Conservation (phyloP, 2,888 invertebrate species). For the Camponotus fellah region DNA sequence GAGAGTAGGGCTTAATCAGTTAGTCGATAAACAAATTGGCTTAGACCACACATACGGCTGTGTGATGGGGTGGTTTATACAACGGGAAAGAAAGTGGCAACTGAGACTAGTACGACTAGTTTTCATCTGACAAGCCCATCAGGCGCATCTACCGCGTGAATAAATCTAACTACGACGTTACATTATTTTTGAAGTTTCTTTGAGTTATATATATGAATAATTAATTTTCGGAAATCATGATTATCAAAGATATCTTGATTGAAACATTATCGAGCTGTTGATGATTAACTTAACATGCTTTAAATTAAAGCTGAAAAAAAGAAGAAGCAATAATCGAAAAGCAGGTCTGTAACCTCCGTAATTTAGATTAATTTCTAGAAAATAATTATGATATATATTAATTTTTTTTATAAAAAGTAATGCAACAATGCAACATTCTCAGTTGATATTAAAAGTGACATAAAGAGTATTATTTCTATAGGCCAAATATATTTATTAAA, state of each 20-base stretch:
- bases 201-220: conserved; percentile 34
- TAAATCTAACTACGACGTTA: conserved; percentile 41
- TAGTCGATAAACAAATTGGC: conserved; percentile 86
- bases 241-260: neutral
- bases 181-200: conserved; percentile 61
- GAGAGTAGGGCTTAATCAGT: conserved; percentile 86
- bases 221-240: neutral
- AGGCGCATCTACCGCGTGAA: conserved; percentile 56
- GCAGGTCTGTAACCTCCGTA: neutral
- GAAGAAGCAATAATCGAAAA: neutral
- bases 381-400: neutral
- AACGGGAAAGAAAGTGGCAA: conserved; percentile 60
- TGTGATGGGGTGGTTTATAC: conserved; percentile 80
- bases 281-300: neutral
- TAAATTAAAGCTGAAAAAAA: conserved; percentile 1
- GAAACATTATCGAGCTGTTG: neutral
- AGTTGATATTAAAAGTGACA: neutral
- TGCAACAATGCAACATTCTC: neutral
- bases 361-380: neutral
- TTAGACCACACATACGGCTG: conserved; percentile 82
- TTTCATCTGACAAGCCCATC: conserved; percentile 69
- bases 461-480: neutral
- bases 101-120: conserved; percentile 68
- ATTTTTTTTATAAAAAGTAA: conserved; percentile 3
- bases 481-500: neutral